A percentile compares a stretch with the other conserved stretches of the same genome.
These are phyloP conservation scores for Aphrocallistes beatrix DNA, from an alignment of 37 sponge, comb jelly and placozoan genomes.

Conservation along the genomic window DNA sequence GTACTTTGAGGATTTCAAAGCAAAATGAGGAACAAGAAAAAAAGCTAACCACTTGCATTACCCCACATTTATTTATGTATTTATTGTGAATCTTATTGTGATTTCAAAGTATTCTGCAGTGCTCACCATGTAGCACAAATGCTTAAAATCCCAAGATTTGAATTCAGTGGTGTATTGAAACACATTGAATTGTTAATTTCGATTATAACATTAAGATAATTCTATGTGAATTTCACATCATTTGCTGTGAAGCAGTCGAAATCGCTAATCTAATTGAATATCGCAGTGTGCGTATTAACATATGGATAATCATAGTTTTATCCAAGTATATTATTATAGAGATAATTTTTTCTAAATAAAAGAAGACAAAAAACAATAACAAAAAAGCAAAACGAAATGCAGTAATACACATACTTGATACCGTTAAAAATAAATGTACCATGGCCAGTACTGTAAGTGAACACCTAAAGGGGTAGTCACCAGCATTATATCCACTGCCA, in stretches of 20 bases:
- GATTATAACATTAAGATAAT: neutral
- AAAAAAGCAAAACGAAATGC: too few relatives aligned
- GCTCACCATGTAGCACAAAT: neutral
- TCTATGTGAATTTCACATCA: constrained; percentile 4
- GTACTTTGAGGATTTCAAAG: neutral
- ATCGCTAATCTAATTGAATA: too few relatives aligned
- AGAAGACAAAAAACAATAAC: too few relatives aligned
- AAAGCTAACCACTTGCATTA: constrained; percentile 11
- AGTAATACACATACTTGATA: too few relatives aligned
- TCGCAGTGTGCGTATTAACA: too few relatives aligned
- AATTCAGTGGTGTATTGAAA: constrained; percentile 7
- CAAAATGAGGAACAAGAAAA: neutral
- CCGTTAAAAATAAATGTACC: too few relatives aligned
- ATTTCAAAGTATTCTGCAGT: neutral
- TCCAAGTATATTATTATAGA: too few relatives aligned
- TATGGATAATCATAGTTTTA: too few relatives aligned
- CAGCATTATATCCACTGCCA: too few relatives aligned
- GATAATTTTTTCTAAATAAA: too few relatives aligned
- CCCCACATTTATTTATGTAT: neutral
- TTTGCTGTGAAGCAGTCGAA: neutral
- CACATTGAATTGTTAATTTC: constrained; percentile 18
- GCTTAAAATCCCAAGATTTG: neutral
- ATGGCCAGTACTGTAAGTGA: too few relatives aligned
- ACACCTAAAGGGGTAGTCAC: too few relatives aligned
- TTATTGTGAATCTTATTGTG: constrained; percentile 9